phyloP scores from a whole-genome alignment of 1,140 invertebrate genomes.

The Zaprionus gabonicus region DNA sequence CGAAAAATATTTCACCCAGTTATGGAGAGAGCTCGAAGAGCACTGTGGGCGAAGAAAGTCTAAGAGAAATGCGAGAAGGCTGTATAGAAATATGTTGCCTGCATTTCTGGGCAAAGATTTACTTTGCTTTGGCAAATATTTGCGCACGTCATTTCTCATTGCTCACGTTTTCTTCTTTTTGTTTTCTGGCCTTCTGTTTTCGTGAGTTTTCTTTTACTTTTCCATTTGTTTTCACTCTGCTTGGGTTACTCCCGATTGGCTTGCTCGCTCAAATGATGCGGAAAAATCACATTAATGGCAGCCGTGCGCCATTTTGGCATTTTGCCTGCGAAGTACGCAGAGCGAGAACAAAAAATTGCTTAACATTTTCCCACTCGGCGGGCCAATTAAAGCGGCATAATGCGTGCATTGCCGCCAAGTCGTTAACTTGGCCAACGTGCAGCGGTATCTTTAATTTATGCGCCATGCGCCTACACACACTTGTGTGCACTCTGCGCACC shows the following conservation, averaged over 20 bases:
- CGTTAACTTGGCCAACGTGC: constrained; percentile 53
- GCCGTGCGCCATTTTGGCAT: constrained; percentile 65
- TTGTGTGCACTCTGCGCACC: constrained; percentile 21
- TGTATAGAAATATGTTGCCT: constrained; percentile 30
- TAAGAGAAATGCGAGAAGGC: neutral
- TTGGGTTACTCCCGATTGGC: constrained; percentile 29
- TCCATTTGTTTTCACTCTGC: constrained; percentile 4
- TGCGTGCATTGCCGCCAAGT: constrained; percentile 47
- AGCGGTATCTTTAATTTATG: constrained; percentile 57
- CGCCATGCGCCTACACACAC: constrained; percentile 23
- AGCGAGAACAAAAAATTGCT: constrained; percentile 38
- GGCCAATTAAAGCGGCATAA: constrained; percentile 62
- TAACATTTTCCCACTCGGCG: constrained; percentile 29
- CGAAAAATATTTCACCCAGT: constrained; percentile 28
- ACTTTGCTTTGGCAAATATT: constrained; percentile 68
- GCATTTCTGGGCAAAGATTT: constrained; percentile 16
- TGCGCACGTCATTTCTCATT: constrained; percentile 66
- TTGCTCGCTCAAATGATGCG: constrained; percentile 72
- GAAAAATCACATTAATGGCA: constrained; percentile 81
- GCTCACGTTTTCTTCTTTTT: constrained; percentile 45
- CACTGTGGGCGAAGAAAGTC: neutral
- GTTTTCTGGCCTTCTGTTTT: neutral
- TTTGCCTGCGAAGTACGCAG: constrained; percentile 28
- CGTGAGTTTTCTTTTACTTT: neutral
- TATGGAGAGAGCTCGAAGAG: neutral